Conservation (phyloP, 2,797 vertebrate species). For the Peromyscus melanophrys region DNA sequence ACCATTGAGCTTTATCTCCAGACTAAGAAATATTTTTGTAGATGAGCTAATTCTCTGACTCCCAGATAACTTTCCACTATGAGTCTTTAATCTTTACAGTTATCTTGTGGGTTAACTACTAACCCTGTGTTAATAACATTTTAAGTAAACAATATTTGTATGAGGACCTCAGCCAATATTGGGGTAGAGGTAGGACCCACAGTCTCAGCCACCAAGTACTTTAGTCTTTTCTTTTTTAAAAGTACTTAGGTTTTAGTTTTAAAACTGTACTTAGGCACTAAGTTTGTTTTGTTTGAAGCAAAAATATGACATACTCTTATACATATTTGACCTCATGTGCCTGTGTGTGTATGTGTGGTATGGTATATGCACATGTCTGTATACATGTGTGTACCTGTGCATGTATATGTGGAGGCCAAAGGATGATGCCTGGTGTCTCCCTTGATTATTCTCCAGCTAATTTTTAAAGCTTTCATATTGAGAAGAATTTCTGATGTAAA, state of each 20-base stretch:
- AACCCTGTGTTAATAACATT: background rate
- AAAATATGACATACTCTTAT: background rate
- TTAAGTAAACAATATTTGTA: background rate
- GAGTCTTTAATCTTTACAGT: background rate
- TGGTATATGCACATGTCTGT: background rate
- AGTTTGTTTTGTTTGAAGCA: constrained; percentile 49
- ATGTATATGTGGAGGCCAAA: background rate
- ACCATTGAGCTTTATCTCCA: background rate
- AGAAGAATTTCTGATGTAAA: background rate
- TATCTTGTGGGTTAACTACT: background rate
- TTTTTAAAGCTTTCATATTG: background rate
- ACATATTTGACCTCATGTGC: background rate
- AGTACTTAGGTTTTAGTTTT: background rate
- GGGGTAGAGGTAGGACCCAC: background rate
- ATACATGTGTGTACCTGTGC: background rate
- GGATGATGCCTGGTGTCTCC: background rate
- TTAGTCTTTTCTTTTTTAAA: background rate
- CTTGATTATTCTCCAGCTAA: background rate
- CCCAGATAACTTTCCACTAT: background rate
- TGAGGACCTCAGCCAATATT: background rate
- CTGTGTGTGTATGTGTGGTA: background rate
- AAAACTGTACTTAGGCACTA: constrained; percentile 7
- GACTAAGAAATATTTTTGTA: background rate
- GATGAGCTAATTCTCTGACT: background rate
- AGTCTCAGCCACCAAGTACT: background rate